These are phyloP conservation scores for Coracias cyanogaster DNA, from an alignment of 2,797 vertebrate species.

Conservation along the genomic window DNA sequence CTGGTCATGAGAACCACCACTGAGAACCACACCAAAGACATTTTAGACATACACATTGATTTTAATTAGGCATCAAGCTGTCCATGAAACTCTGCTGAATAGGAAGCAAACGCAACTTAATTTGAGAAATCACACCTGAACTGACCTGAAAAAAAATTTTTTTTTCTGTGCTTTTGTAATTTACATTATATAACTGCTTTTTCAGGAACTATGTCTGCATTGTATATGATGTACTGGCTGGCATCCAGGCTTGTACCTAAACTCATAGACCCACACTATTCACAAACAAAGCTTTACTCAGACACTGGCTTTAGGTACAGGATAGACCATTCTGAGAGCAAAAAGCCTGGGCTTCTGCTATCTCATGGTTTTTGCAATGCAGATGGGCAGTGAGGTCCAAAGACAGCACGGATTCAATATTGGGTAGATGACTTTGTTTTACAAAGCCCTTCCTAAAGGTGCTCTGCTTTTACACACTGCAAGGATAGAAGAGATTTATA, in stretches of 20 bases:
- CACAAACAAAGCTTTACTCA: neutral
- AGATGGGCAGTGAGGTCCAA: neutral
- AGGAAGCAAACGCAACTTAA: neutral
- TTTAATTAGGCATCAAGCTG: neutral
- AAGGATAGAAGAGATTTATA: neutral
- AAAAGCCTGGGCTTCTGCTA: neutral
- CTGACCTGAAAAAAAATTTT: fast-evolving
- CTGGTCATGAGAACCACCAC: neutral
- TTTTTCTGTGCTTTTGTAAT: neutral
- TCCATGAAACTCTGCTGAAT: neutral
- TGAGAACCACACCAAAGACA: neutral
- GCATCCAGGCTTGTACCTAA: neutral
- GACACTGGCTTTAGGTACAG: neutral
- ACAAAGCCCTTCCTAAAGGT: neutral
- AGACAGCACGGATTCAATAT: neutral
- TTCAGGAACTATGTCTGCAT: neutral
- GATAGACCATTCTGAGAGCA: neutral
- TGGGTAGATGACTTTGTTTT: neutral
- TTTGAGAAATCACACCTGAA: neutral
- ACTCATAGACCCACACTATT: neutral
- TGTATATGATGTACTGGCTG: neutral
- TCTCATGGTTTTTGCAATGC: neutral
- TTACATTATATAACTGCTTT: neutral
- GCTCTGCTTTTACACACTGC: neutral
- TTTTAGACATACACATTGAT: neutral